phyloP scores from a whole-genome alignment of 2,797 vertebrate genomes.

The Aulostomus chinensis region DNA sequence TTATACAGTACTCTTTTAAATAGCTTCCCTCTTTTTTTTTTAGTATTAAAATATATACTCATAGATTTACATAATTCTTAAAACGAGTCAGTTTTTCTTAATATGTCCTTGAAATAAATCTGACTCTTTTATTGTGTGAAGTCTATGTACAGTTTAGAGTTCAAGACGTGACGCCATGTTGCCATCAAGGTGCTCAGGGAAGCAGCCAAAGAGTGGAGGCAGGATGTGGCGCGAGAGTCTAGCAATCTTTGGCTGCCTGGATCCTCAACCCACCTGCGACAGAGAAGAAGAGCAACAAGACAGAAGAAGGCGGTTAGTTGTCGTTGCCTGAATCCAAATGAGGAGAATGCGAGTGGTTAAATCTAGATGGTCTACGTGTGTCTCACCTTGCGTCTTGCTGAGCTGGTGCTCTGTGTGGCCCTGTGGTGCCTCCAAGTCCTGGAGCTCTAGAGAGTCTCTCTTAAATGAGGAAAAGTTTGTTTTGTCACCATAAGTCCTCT shows the following conservation, averaged over 20 bases:
- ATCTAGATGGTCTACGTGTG: too few relatives aligned
- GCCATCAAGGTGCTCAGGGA: conserved; percentile 50
- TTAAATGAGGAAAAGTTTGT: conserved; percentile 68
- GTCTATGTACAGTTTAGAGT: conserved; percentile 79
- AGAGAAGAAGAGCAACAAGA: conserved; percentile 22
- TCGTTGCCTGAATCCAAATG: too few relatives aligned
- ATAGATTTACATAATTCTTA: conserved; percentile 83
- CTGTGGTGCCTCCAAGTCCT: conserved; percentile 80
- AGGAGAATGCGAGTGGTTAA: neutral
- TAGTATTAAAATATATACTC: conserved; percentile 88
- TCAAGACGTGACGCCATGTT: conserved; percentile 33
- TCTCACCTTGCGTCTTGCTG: conserved; percentile 76
- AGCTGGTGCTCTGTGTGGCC: conserved; percentile 63
- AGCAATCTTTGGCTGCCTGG: conserved; percentile 83
- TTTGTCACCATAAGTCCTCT: conserved; percentile 70
- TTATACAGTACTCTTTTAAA: conserved; percentile 89
- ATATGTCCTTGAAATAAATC: conserved; percentile 79
- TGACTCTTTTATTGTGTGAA: conserved; percentile 68
- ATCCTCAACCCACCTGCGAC: conserved; percentile 78
- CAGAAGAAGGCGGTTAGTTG: neutral
- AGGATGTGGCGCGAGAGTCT: conserved; percentile 50
- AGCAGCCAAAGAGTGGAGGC: conserved; percentile 52
- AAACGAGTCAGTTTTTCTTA: conserved; percentile 63
- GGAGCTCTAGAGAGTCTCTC: conserved; percentile 83
- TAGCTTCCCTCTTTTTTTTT: conserved; percentile 82